phyloP scores from a whole-genome alignment of 2,888 invertebrate genomes.

The Euzophera pinguis region DNA sequence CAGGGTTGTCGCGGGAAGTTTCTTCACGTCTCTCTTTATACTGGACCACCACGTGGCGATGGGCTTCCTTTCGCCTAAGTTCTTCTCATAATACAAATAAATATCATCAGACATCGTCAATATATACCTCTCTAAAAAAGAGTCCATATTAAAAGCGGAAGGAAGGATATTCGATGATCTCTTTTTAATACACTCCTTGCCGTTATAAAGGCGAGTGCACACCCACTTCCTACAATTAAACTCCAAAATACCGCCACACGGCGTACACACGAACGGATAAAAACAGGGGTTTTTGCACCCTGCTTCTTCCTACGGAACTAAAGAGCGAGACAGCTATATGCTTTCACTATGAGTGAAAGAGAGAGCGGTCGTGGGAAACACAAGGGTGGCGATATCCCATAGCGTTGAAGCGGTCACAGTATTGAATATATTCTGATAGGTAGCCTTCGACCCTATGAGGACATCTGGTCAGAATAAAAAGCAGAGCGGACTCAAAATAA shows the following conservation, averaged over 20 bases:
- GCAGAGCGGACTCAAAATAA: not conserved
- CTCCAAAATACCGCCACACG: conserved; percentile 50
- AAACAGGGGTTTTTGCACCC: conserved; percentile 73
- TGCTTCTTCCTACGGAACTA: conserved; percentile 71
- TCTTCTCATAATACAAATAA: no score
- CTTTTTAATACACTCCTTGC: conserved; percentile 13
- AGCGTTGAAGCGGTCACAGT: conserved; percentile 60
- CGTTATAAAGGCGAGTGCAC: conserved; percentile 24
- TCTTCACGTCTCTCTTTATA: no score
- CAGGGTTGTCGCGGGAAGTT: no score
- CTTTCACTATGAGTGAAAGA: conserved; percentile 32
- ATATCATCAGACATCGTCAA: no score
- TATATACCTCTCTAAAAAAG: not conserved
- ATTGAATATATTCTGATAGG: conserved; percentile 38
- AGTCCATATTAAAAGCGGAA: conserved; percentile 1
- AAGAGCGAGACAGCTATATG: conserved; percentile 30
- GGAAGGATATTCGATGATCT: conserved; percentile 9
- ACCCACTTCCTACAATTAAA: conserved; percentile 19
- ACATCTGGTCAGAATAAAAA: conserved; percentile 29
- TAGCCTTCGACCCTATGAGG: conserved; percentile 29
- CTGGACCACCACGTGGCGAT: no score
- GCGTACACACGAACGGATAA: conserved; percentile 64
- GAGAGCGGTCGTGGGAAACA: conserved; percentile 69
- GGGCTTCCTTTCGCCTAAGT: no score
- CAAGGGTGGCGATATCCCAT: conserved; percentile 76